Base-by-base conservation (phyloP, 2,888 invertebrate genomes). In the Invenusta paracnida region DNA sequence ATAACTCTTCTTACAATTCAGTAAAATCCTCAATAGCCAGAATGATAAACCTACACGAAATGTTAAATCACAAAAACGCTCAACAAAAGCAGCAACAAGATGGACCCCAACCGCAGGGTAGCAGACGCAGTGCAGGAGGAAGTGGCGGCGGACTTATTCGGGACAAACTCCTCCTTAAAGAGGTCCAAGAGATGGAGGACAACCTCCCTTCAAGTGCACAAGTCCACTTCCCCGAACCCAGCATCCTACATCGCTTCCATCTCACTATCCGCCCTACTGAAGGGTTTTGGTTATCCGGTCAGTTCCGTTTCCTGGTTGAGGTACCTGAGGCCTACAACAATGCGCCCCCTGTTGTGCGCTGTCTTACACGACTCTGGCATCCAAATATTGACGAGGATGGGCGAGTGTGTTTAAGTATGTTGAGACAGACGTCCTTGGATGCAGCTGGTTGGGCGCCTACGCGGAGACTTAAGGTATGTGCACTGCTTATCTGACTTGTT, bases 291-390 rank as follows among this genome's bases (percentile, higher is more conserved):
- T 93, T 93, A 89, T 95, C 95, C 86, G 97, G 97, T 48, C 93
- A 93, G 88, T 98, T 96, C 92, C 93, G 93, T 90, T 98, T 98
- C 92, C 94, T 94, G 90, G 93, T 97, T 88, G 93, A 93, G 90
- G 95, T 97, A 86, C 95, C 96, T 29, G 96, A 96, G 90, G 97
- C 97, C 88, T 97, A 97, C 93, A 97, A 97, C 92, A 96, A 96
- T 94, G 95, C 95, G 96, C 97, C 97, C 85, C 97, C 97, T 23
- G 93, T 94, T 92, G 97, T 97, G 0, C 95, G 94, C 91, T 97
- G 97, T 91, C 91, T 94, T 87, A 97, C 97, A n/a, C 94, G 94
- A 90, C 92, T 97, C 82, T 97, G 97, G 96, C 97, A 98, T 92
- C 97, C 97, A 2, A 98, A 98, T 91, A 97, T 98, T 88, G 96